phyloP scores from a whole-genome alignment of 2,888 invertebrate genomes.

The Oeneis ivallda region DNA sequence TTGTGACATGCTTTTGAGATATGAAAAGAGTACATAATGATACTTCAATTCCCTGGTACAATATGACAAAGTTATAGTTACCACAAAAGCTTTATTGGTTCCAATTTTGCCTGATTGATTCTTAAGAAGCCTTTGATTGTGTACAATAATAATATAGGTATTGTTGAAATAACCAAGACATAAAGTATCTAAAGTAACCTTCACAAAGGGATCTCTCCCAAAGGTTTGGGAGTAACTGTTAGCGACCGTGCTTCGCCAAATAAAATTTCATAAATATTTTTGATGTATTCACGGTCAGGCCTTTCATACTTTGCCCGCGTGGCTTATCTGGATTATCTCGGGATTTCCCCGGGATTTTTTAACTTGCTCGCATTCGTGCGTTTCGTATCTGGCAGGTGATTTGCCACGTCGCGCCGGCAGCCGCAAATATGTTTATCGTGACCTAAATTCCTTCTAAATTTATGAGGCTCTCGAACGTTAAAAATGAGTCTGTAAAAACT shows the following conservation, averaged over 20 bases:
- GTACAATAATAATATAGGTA: slow-evolving; percentile 26
- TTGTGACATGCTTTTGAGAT: background rate
- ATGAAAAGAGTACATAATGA: background rate
- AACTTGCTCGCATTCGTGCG: slow-evolving; percentile 70
- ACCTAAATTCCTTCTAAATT: slow-evolving; percentile 60
- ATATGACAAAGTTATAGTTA: slow-evolving; percentile 1
- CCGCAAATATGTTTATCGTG: slow-evolving; percentile 66
- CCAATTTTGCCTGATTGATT: slow-evolving; percentile 20
- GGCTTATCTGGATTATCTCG: slow-evolving; percentile 78
- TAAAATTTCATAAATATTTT: slow-evolving; percentile 74
- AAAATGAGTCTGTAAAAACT: slow-evolving; percentile 48
- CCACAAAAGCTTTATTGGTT: slow-evolving; percentile 21
- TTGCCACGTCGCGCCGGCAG: slow-evolving; percentile 47
- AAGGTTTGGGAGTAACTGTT: slow-evolving; percentile 13
- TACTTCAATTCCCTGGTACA: slow-evolving; percentile 5
- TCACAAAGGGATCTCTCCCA: slow-evolving; percentile 26
- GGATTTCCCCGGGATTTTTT: slow-evolving; percentile 66
- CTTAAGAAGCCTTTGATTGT: slow-evolving; percentile 29
- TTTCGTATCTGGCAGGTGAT: slow-evolving; percentile 61
- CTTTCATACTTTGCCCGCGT: slow-evolving; percentile 73
- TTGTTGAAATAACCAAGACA: slow-evolving; percentile 25
- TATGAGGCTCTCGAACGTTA: slow-evolving; percentile 50
- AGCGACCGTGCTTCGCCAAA: slow-evolving; percentile 51
- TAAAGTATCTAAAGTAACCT: slow-evolving; percentile 25
- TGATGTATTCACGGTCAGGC: slow-evolving; percentile 79